A percentile compares a stretch with the other conserved stretches of the same genome.
phyloP scores from a whole-genome alignment of 1,140 invertebrate genomes.

The Olivierus martensii region DNA sequence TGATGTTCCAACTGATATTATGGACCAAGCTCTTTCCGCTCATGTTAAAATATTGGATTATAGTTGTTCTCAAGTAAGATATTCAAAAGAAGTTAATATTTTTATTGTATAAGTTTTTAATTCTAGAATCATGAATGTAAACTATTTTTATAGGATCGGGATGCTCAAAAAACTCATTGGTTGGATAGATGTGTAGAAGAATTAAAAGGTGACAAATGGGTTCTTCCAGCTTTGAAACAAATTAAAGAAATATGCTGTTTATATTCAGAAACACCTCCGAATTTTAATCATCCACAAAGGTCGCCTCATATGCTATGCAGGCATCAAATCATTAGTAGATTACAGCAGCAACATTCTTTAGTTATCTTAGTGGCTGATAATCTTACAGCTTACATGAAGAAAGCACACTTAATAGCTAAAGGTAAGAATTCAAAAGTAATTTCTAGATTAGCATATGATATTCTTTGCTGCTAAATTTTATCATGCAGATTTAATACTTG shows the following conservation, averaged over 20 bases:
- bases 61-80: conserved; percentile 66
- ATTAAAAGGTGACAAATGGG: conserved; percentile 78
- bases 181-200: conserved; percentile 91
- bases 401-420: conserved; percentile 53
- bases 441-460: too few relatives aligned
- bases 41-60: conserved; percentile 98
- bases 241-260: conserved; percentile 90
- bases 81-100: too few relatives aligned
- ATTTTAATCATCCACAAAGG: conserved; percentile 41
- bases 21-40: conserved; percentile 88
- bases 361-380: conserved; percentile 89
- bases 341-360: conserved; percentile 82
- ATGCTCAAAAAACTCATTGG: conserved; percentile 92
- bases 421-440: too few relatives aligned
- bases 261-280: conserved; percentile 63
- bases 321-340: conserved; percentile 71
- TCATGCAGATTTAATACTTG: too few relatives aligned
- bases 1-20: conserved; percentile 91
- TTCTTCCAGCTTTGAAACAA: conserved; percentile 84
- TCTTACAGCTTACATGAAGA: conserved; percentile 80
- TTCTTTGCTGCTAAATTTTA: too few relatives aligned
- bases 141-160: conserved; percentile 54
- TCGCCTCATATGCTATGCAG: conserved; percentile 37
- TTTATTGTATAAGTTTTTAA: too few relatives aligned
- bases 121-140: too few relatives aligned